Base-by-base conservation (phyloP, 2,113 vertebrate genomes). In the Synodontis membranacea region DNA sequence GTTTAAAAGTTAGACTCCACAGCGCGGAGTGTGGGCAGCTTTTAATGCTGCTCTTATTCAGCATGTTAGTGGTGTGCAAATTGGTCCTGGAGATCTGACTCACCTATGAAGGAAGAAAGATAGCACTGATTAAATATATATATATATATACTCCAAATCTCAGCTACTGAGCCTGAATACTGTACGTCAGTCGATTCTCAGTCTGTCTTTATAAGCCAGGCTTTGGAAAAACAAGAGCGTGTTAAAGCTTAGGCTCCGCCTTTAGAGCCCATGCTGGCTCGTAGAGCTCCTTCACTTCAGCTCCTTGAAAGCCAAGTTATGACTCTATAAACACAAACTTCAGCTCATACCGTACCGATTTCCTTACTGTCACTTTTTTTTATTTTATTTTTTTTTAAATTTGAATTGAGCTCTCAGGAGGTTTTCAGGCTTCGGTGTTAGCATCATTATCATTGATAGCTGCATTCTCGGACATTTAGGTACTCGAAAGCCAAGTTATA, bases 11-110 rank as follows among this genome's bases (percentile, higher is more conserved):
- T 84, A 79, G 84, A 52, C 74, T 52, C 79, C 64, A 42, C 62
- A 44, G 72, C 39, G 37, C 23, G 52, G 62, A 39, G 64, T 81
- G 83, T 88, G 83, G 87, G 83, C 83, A 68, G 83, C 50, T 86
- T 66, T 66, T 86, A 72, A 74, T 66, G 82, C 37, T 76, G 74
- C 60, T 87, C 60, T 83, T 87, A 83, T 79, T 79, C 58, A 78
- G 75, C 17, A 6, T 39, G 44, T 78, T 68, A 82, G 68, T 54
- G 25, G 21, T 62, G 52, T 37, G 72, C 44, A 83, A 87, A 66
- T 78, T 79, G 46, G 44, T 78, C 54, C 44, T 66, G 44, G 62
- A 68, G 60, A 62, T 66, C 74, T 85, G 74, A 85, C 84, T 66
- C 84, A 85, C 58, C 46, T 79, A 48, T 39, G 31, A 85, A 42